phyloP scores from a whole-genome alignment of 2,888 invertebrate species.

The Ypsolopha sequella region DNA sequence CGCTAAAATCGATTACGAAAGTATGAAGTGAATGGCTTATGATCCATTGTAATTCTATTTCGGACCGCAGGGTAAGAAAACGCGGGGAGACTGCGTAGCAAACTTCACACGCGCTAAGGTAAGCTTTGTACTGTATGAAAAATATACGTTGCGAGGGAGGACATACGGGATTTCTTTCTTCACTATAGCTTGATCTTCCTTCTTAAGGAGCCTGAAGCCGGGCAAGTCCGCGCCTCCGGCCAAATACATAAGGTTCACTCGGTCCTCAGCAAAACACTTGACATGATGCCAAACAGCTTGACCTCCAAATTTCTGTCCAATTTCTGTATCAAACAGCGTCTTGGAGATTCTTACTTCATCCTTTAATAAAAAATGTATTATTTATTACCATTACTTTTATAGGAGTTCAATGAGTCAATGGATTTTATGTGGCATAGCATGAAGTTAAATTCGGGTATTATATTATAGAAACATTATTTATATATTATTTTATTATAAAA shows the following conservation, averaged over 20 bases:
- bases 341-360: slow-evolving; percentile 83
- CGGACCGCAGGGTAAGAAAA: too few species aligned
- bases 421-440: too few species aligned
- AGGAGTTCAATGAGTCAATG: too few species aligned
- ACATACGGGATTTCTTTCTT: slow-evolving; percentile 76
- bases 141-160: not conserved
- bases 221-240: slow-evolving; percentile 79
- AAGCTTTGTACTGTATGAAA: too few species aligned
- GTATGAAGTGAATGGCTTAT: too few species aligned
- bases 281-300: slow-evolving; percentile 92
- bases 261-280: slow-evolving; percentile 85
- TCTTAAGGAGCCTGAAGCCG: slow-evolving; percentile 78
- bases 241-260: slow-evolving; percentile 80
- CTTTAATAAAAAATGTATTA: slow-evolving; percentile 46
- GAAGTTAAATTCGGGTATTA: too few species aligned
- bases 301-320: slow-evolving; percentile 86
- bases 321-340: slow-evolving; percentile 85
- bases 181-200: slow-evolving; percentile 78
- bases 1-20: too few species aligned
- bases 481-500: too few species aligned
- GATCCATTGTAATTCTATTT: too few species aligned
- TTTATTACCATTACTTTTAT: not conserved
- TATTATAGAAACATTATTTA: too few species aligned
- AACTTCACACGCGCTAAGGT: too few species aligned
- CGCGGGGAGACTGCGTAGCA: too few species aligned